Evolutionary conservation across 2,888 invertebrate genomes (phyloP).

Genomic region (Seladonia tumulorum): DNA sequence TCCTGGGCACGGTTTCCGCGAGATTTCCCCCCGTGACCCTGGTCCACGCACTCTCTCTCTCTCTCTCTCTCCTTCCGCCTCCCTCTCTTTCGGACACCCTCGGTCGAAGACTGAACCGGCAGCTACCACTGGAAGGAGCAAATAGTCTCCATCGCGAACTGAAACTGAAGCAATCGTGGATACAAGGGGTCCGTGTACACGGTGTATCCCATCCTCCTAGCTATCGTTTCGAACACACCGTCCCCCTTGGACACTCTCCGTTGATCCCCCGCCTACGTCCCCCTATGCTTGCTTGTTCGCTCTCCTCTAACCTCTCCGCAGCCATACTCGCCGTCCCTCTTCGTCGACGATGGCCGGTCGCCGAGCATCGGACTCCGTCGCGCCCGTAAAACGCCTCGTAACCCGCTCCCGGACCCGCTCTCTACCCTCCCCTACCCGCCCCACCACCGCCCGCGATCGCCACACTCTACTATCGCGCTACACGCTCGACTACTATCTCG

Average conservation of each 20-base stretch:
- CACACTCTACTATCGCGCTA: conserved; percentile 73
- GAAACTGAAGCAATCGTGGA: conserved; percentile 81
- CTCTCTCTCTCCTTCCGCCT: conserved; percentile 4
- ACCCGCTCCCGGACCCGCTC: not conserved
- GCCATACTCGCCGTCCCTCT: not conserved
- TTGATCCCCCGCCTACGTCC: conserved; percentile 48
- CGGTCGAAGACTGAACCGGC: conserved; percentile 44
- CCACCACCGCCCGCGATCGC: conserved; percentile 49
- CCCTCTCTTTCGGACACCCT: conserved; percentile 34
- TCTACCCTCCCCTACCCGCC: conserved; percentile 38
- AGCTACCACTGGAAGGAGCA: conserved; percentile 72
- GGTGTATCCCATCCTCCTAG: conserved; percentile 81
- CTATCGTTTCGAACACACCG: conserved; percentile 82
- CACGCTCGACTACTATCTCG: conserved; percentile 79
- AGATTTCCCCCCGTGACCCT: not conserved
- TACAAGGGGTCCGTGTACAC: conserved; percentile 77
- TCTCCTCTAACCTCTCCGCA: conserved; percentile 36
- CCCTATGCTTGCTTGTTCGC: conserved; percentile 3
- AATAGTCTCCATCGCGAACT: conserved; percentile 80
- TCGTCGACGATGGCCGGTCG: not conserved
- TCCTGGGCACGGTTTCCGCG: not conserved
- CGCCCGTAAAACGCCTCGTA: conserved; percentile 23
- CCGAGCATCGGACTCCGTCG: not conserved
- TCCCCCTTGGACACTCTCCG: conserved; percentile 74
- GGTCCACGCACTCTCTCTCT: not conserved